phyloP scores from a whole-genome alignment of 2,113 vertebrate genomes.

The Polypterus bichir region DNA sequence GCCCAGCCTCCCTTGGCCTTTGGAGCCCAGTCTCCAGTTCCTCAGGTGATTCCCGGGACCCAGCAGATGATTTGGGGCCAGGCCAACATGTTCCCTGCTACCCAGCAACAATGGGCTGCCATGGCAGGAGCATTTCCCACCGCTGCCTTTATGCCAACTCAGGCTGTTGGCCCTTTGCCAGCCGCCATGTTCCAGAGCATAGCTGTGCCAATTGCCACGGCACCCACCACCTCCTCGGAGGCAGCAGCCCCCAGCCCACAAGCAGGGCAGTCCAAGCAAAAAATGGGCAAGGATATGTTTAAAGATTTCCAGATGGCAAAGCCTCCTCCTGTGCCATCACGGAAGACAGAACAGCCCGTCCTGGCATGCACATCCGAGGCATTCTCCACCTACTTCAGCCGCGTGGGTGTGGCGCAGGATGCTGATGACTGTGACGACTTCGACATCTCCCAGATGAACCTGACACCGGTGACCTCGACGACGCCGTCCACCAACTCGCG shows the following conservation, averaged over 20 bases:
- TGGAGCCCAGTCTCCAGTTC: constrained; percentile 57
- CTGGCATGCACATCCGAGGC: constrained; percentile 88
- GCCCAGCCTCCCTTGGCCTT: constrained; percentile 82
- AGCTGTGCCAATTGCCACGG: constrained; percentile 52
- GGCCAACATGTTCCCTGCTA: constrained; percentile 80
- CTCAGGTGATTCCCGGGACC: constrained; percentile 90
- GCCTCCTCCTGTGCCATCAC: constrained; percentile 76
- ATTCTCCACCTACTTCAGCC: constrained; percentile 93
- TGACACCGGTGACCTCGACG: constrained; percentile 95
- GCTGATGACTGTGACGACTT: constrained; percentile 96
- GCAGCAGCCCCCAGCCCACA: constrained; percentile 76
- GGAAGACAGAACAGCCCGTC: constrained; percentile 74
- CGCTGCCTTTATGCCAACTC: constrained; percentile 91
- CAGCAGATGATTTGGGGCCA: constrained; percentile 93
- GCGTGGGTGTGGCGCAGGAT: constrained; percentile 90
- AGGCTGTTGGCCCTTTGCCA: constrained; percentile 87
- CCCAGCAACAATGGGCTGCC: constrained; percentile 91
- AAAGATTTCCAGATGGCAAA: constrained; percentile 96
- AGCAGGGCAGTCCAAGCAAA: constrained; percentile 64
- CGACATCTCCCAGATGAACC: constrained; percentile 96
- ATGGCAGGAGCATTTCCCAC: constrained; percentile 89
- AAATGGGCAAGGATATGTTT: constrained; percentile 88
- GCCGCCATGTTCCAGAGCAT: constrained; percentile 92
- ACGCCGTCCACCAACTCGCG: constrained; percentile 95
- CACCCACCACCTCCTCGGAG: constrained; percentile 62